Percentiles rank a stretch among this genome's conserved stretches.
Conservation (phyloP, 2,888 invertebrate species). For the Labia minor region DNA sequence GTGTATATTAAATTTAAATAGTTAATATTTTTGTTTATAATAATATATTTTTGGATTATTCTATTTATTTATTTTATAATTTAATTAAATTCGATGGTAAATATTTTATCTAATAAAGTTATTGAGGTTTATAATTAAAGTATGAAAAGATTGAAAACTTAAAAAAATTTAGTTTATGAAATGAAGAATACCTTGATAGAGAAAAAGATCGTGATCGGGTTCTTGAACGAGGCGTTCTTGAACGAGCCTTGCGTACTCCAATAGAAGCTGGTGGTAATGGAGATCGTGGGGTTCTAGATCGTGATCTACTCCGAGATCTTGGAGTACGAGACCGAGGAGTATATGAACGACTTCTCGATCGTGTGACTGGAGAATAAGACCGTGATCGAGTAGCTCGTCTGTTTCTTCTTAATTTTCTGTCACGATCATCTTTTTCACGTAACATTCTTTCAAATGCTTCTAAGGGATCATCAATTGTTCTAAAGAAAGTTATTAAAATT, state of each 20-base stretch:
- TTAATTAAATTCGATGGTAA: too few species aligned
- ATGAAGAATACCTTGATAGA: conserved; percentile 35
- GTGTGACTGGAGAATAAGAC: conserved; percentile 27
- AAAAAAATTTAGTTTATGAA: too few species aligned
- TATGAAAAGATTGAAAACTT: too few species aligned
- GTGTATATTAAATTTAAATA: too few species aligned
- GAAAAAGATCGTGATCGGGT: conserved; percentile 37
- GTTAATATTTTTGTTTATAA: too few species aligned
- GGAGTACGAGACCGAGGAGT: conserved; percentile 20
- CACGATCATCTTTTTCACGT: conserved; percentile 68
- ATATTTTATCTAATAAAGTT: too few species aligned
- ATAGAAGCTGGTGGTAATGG: neutral
- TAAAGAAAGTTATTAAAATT: conserved; percentile 31
- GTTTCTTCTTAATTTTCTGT: conserved; percentile 31
- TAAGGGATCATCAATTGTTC: conserved; percentile 71
- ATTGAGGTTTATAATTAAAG: too few species aligned
- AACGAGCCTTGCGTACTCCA: neutral
- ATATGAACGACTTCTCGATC: conserved; percentile 27
- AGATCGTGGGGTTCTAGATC: conserved; percentile 17
- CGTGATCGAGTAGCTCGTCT: conserved; percentile 25
- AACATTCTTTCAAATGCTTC: conserved; percentile 80
- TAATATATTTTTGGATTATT: too few species aligned
- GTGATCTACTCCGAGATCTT: conserved; percentile 20
- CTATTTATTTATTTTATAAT: too few species aligned
- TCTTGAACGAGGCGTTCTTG: conserved; percentile 28